Percentiles rank a stretch among this genome's conserved stretches.
Conservation (phyloP, 2,888 invertebrate genomes). For the Octodonta nipae region DNA sequence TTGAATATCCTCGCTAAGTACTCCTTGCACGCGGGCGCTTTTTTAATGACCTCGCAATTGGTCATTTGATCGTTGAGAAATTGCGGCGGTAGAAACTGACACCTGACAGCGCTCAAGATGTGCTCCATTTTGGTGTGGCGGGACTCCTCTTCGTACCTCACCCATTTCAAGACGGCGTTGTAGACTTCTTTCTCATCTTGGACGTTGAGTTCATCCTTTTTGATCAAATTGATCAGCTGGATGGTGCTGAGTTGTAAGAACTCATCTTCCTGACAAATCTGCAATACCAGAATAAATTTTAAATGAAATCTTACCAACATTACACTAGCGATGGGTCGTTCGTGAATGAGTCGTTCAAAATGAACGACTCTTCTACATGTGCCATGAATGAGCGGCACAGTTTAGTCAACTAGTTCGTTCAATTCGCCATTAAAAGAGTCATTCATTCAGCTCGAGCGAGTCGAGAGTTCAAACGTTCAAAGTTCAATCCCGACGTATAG, state of each 20-base stretch:
- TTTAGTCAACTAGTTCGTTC: too few relatives aligned
- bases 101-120: slow-evolving; percentile 76
- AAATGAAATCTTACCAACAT: too few relatives aligned
- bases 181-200: slow-evolving; percentile 85
- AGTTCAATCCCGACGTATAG: too few relatives aligned
- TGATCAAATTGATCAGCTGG: slow-evolving; percentile 69
- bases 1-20: slow-evolving; percentile 81
- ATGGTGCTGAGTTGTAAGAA: slow-evolving; percentile 70
- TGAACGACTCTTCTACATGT: too few relatives aligned
- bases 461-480: too few relatives aligned
- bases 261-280: slow-evolving; percentile 86
- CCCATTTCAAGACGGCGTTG: slow-evolving; percentile 85
- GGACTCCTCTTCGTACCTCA: slow-evolving; percentile 72
- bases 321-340: too few relatives aligned
- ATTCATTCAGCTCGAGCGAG: too few relatives aligned
- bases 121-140: slow-evolving; percentile 76
- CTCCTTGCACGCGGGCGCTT: slow-evolving; percentile 77
- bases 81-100: slow-evolving; percentile 81
- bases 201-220: slow-evolving; percentile 82
- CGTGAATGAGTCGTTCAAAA: too few relatives aligned
- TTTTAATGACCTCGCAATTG: slow-evolving; percentile 74
- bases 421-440: too few relatives aligned
- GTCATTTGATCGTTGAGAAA: slow-evolving; percentile 85
- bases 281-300: slow-evolving; percentile 12
- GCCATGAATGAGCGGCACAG: too few relatives aligned